Base-by-base conservation (phyloP, 2,888 invertebrate species). In the Megastigmus dorsalis region DNA sequence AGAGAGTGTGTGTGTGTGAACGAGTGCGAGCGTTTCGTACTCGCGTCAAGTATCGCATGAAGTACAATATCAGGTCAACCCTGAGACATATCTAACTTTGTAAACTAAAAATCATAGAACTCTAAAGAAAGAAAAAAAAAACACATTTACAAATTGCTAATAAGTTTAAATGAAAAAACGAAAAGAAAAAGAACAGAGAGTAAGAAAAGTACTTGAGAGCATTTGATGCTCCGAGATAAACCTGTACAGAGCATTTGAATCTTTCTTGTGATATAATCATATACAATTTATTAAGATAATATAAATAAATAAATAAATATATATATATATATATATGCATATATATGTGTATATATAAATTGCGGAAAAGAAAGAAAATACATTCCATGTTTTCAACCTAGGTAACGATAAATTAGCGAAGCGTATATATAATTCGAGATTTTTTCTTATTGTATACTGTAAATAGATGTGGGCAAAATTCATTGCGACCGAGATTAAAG, bases 211-310 rank as follows among this genome's bases (percentile, higher is more conserved):
- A 82, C 81, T 84, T 57, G 82, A 82, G 82, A 83, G 83, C 83
- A 84, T 84, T 82, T 82, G 79, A 84, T 84, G 84, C 83, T 83
- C 82, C 79, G 76, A 82, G 75, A 80, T 80, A 80, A 83, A 78
- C 71, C 74, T 88, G 88, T 87, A 88, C 87, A 88, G 87, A 86
- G 84, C 86, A 86, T 87, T 87, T 84, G 82, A 85, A 87, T 87
- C 86, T 87, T 87, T 87, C 86, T 87, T 88, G 87, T 87, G 88
- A 88, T 88, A 87, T 88, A 88, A 87, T 87, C 86, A 84, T 87
- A 84, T 84, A 85, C 72, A 76, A 68, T 74, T 83, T 84, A 84
- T 80, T 85, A 85, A 83, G 84, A 72, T 83, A 84, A 74, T 77
- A 80, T 78, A 60, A 62, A 71, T 69, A 70, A 20, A 71, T 54